Evolutionary conservation across 2,113 vertebrate species (phyloP), one percentile per base, ranked within the genome.

Genomic region (Oxyura jamaicensis): DNA sequence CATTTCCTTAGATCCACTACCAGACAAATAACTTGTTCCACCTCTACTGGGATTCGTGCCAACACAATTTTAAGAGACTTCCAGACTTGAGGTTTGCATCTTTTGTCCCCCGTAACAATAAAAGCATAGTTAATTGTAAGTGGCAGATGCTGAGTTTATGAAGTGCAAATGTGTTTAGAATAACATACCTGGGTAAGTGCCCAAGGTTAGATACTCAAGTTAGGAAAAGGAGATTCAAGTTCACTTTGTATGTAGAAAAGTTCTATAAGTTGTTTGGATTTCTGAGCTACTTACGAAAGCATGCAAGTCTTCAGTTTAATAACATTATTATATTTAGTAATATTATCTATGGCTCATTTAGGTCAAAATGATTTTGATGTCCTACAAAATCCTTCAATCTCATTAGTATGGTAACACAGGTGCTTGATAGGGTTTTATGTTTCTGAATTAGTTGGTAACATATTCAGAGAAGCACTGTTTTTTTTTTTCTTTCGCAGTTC

Each of bases 381-480:
- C 95, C 67, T 48, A 46, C 4, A 1, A 58, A 26, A 35, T 59
- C 62, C 11, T 67, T 83, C 13, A 72, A 17, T 65, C 23, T 95
- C 90, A 69, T 88, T 95, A 91, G 83, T 58, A 65, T 19, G 22
- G 13, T 18, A 75, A 39, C 66, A 44, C n/a, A 66, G 87, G 48
- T 86, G 25, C 42, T 91, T 88, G 94, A 83, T 78, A 85, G 91
- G 84, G 87, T 84, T 95, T 68, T 93, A 72, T 82, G 66, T 93
- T 87, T 97, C 95, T 92, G 94, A 96, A 95, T 97, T 77, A 91
- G 63, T 71, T 91, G 60, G 75, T 86, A 96, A 84, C 75, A 88
- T 97, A 81, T 96, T 95, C 93, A 93, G 97, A 95, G 85, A 75
- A 92, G n/a, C 68, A 97, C 83, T 92, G 93, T 96, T 96, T 93